Evolutionary conservation across 2,797 vertebrate species (phyloP).

Genomic region (Melanotaenia parkinsoni): DNA sequence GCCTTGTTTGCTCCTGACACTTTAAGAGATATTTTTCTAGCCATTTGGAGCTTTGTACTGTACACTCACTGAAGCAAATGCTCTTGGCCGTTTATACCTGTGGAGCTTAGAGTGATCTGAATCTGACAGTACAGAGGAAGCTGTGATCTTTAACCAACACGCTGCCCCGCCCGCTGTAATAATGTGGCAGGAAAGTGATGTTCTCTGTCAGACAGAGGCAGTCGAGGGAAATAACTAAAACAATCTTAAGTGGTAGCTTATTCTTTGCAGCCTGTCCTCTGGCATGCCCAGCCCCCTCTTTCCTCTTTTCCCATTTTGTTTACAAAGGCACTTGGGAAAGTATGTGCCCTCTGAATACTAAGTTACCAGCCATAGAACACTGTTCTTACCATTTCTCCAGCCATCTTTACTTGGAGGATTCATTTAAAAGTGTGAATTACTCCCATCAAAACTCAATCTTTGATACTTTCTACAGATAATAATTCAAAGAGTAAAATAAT

Average conservation of each 20-base stretch:
- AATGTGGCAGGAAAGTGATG: conserved; percentile 74
- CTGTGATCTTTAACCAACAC: conserved; percentile 42
- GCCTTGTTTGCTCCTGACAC: conserved; percentile 41
- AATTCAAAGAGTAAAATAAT: conserved; percentile 13
- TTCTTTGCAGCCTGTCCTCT: conserved; percentile 66
- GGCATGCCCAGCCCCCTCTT: conserved; percentile 60
- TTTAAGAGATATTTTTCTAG: conserved; percentile 54
- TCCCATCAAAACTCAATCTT: not conserved
- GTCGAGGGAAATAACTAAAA: conserved; percentile 78
- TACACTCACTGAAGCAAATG: conserved; percentile 52
- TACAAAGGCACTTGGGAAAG: conserved; percentile 68
- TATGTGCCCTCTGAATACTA: conserved; percentile 61
- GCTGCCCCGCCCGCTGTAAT: conserved; percentile 49
- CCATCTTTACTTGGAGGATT: conserved; percentile 32
- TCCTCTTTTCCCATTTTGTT: conserved; percentile 67
- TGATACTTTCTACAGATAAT: not conserved
- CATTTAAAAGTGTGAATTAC: conserved; percentile 27
- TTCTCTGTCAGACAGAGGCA: conserved; percentile 67
- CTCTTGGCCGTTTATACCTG: conserved; percentile 55
- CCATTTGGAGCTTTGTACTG: conserved; percentile 55
- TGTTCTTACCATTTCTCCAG: conserved; percentile 26
- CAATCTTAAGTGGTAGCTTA: conserved; percentile 75
- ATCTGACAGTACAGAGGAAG: conserved; percentile 57
- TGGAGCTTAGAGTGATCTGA: conserved; percentile 56
- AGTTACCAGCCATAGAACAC: conserved; percentile 24